phyloP scores from a whole-genome alignment of 37 sponge, comb jelly and placozoan genomes.

The Chondrosia reniformis region DNA sequence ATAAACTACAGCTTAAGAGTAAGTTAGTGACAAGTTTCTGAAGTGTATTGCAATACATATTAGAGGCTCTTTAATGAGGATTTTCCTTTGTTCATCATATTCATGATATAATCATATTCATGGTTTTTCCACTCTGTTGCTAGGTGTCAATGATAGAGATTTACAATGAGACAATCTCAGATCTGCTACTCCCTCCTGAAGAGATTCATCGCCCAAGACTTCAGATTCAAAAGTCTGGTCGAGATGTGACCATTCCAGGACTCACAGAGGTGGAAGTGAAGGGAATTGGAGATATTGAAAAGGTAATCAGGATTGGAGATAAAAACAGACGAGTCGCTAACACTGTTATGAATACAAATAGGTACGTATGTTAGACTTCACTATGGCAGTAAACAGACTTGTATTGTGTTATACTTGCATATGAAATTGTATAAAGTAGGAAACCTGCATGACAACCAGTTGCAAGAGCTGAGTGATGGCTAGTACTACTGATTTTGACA shows the following conservation, averaged over 20 bases:
- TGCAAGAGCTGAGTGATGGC: no score
- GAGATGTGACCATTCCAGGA: constrained; percentile 55
- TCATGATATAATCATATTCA: no score
- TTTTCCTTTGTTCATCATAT: no score
- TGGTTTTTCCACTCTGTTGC: neutral
- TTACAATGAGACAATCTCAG: constrained; percentile 72
- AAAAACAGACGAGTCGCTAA: constrained; percentile 67
- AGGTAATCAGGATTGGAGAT: constrained; percentile 56
- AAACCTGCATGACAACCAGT: no score
- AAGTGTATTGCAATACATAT: no score
- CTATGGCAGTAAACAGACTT: no score
- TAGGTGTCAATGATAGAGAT: constrained; percentile 85
- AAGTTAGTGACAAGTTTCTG: neutral
- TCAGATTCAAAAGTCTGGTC: constrained; percentile 53
- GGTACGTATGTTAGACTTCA: constrained; percentile 52
- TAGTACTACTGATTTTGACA: no score
- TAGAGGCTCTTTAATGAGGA: no score
- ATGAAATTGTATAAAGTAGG: no score
- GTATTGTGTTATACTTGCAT: no score
- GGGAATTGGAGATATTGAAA: constrained; percentile 51
- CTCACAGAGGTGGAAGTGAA: constrained; percentile 61
- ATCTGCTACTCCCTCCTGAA: constrained; percentile 45
- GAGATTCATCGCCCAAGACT: constrained; percentile 46
- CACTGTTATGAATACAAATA: constrained; percentile 84
- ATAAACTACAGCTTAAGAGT: constrained; percentile 64